Conservation (phyloP, 2,113 vertebrate species). For the Lepisosteus oculatus region DNA sequence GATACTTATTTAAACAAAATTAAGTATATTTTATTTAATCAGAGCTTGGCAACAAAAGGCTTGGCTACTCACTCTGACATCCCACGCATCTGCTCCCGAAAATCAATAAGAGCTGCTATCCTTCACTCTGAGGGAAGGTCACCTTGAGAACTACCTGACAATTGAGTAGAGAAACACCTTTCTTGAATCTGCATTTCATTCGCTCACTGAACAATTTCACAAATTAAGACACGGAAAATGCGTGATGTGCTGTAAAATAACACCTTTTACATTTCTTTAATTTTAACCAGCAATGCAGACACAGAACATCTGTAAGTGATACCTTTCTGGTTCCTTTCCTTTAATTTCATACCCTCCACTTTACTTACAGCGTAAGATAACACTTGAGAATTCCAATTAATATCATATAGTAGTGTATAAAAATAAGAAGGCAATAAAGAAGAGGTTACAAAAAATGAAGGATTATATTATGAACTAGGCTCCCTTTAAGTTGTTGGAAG, state of each 20-base stretch:
- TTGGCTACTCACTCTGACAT: slow-evolving; percentile 23
- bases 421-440: no score
- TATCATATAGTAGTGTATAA: no score
- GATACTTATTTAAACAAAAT: slow-evolving; percentile 25
- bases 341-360: slow-evolving; percentile 19
- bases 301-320: slow-evolving; percentile 34
- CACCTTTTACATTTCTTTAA: slow-evolving; percentile 34
- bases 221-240: slow-evolving; percentile 33
- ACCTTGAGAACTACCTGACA: slow-evolving; percentile 43
- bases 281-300: slow-evolving; percentile 34
- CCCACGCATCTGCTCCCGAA: slow-evolving; percentile 38
- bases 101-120: slow-evolving; percentile 28
- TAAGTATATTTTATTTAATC: slow-evolving; percentile 36
- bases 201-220: slow-evolving; percentile 31
- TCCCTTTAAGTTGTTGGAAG: no score
- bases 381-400: no score
- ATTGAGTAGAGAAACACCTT: slow-evolving; percentile 30
- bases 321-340: slow-evolving; percentile 19
- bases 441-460: no score
- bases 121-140: slow-evolving; percentile 36
- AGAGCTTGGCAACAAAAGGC: slow-evolving; percentile 34
- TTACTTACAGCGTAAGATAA: background rate
- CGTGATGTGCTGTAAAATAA: slow-evolving; percentile 32
- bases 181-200: slow-evolving; percentile 23
- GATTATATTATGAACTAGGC: no score